These are phyloP conservation scores for Ornithorhynchus anatinus DNA, from an alignment of 2,113 vertebrate genomes.

Conservation along the genomic window DNA sequence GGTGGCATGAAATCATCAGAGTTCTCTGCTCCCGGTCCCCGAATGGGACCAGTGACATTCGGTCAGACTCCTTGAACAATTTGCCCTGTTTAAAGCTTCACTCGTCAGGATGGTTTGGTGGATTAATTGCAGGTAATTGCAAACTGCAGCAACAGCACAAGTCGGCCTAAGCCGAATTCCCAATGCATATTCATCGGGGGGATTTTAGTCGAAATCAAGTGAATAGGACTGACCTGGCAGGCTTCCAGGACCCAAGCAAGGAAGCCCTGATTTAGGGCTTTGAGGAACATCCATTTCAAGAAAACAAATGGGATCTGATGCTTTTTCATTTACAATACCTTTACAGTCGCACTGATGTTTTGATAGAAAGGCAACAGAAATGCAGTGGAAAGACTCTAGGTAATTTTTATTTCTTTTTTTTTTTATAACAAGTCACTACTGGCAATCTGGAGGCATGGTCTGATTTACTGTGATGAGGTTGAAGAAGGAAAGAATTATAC, in stretches of 20 bases:
- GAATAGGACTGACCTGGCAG: neutral
- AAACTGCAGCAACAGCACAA: neutral
- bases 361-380: too few relatives aligned
- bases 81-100: conserved; percentile 1
- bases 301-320: neutral
- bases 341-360: neutral
- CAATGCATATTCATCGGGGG: conserved; percentile 32
- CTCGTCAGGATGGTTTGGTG: neutral
- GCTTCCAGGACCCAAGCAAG: conserved; percentile 18
- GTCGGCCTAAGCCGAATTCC: conserved; percentile 40
- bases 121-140: conserved; percentile 14
- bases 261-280: conserved; percentile 24
- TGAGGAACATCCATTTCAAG: conserved; percentile 7
- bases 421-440: neutral
- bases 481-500: neutral
- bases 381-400: neutral
- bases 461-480: neutral
- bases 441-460: neutral
- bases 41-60: too few relatives aligned
- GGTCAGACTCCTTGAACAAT: too few relatives aligned
- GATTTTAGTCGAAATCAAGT: conserved; percentile 50
- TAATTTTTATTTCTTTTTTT: too few relatives aligned
- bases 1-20: too few relatives aligned
- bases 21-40: too few relatives aligned
- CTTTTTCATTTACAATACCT: neutral